These are phyloP conservation scores for Sebastes ruberrimus DNA, from an alignment of 2,797 vertebrate species.

Conservation along the genomic window DNA sequence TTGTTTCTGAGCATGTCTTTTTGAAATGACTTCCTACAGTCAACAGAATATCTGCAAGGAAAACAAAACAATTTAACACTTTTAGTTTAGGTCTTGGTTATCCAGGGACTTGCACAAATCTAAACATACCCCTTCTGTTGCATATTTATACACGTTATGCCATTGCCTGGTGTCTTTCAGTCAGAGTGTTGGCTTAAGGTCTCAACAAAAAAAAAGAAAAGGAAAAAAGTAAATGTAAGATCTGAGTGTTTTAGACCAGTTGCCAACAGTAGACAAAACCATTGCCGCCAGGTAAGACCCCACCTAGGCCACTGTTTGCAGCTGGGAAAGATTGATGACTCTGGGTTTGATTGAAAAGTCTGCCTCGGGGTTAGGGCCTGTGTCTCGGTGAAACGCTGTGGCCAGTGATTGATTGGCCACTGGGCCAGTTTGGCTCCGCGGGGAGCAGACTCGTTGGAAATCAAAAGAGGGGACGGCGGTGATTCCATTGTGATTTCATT, in stretches of 20 bases:
- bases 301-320: conserved; percentile 44
- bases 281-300: conserved; percentile 50
- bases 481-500: conserved; percentile 71
- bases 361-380: conserved; percentile 76
- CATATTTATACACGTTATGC: background rate
- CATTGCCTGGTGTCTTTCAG: background rate
- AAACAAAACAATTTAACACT: background rate
- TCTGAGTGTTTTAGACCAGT: conserved; percentile 60
- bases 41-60: background rate
- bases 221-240: conserved; percentile 12
- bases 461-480: conserved; percentile 58
- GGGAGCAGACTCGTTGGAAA: conserved; percentile 71
- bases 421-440: conserved; percentile 66
- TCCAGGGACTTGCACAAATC: background rate
- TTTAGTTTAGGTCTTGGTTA: background rate
- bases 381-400: conserved; percentile 78
- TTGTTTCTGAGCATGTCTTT: background rate
- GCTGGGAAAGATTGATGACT: conserved; percentile 81
- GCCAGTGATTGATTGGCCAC: conserved; percentile 82
- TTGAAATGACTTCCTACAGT: background rate
- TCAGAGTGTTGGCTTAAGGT: background rate
- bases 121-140: background rate
- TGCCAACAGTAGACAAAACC: conserved; percentile 49
- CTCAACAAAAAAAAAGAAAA: background rate
- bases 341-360: conserved; percentile 85